A percentile compares a stretch with the other conserved stretches of the same genome.
Conservation (phyloP, 2,113 vertebrate genomes). For the Gymnocephalus cernua region DNA sequence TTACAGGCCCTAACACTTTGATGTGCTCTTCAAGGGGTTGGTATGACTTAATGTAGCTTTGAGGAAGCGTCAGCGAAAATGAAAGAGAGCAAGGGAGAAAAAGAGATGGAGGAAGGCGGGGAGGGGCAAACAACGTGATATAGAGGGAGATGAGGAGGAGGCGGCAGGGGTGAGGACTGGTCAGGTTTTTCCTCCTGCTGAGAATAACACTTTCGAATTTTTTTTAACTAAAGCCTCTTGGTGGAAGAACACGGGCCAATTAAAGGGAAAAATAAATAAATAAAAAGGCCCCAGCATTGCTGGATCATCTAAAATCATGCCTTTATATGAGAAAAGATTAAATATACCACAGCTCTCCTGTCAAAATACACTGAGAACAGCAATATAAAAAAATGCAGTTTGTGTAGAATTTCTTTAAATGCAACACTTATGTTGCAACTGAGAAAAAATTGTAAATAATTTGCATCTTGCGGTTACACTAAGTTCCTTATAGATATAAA, state of each 20-base stretch:
- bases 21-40: constrained; percentile 78
- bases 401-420: constrained; percentile 66
- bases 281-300: constrained; percentile 60
- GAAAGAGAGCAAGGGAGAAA: constrained; percentile 58
- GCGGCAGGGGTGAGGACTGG: constrained; percentile 40
- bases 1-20: constrained; percentile 76
- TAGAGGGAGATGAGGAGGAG: constrained; percentile 27
- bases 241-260: constrained; percentile 69
- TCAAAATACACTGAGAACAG: constrained; percentile 73
- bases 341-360: constrained; percentile 65
- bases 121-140: constrained; percentile 48
- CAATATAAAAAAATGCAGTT: constrained; percentile 65
- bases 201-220: constrained; percentile 51
- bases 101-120: constrained; percentile 22
- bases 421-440: constrained; percentile 45
- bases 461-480: constrained; percentile 14
- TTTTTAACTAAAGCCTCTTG: constrained; percentile 51
- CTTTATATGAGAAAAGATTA: constrained; percentile 66
- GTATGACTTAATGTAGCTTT: constrained; percentile 78
- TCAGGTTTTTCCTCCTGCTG: constrained; percentile 70
- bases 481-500: constrained; percentile 7
- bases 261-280: constrained; percentile 71
- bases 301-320: constrained; percentile 78
- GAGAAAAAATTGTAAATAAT: constrained; percentile 29
- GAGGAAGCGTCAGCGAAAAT: constrained; percentile 70